Base-by-base conservation (phyloP, 2,888 invertebrate species). In the Exocentrus adspersus region DNA sequence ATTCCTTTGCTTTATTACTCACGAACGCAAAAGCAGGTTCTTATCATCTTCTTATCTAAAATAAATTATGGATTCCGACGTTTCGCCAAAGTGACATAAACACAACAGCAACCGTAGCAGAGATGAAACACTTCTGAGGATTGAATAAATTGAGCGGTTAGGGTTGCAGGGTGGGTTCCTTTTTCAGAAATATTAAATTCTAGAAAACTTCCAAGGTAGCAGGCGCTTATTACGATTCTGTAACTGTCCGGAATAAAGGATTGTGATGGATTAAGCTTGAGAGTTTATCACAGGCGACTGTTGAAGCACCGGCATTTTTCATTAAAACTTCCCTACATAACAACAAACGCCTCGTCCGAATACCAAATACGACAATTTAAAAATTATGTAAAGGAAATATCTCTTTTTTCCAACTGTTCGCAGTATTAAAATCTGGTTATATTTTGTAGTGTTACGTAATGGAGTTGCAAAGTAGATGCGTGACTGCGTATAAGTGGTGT, bases 401-500 rank as follows among this genome's bases (percentile, higher is more conserved):
- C n/a, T n/a, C n/a, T n/a, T n/a, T n/a, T n/a, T n/a, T n/a, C n/a
- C n/a, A n/a, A n/a, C n/a, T n/a, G n/a, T n/a, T 37, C n/a, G 0
- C 10, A 19, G 16, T 43, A 43, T 43, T 43, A 20, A 20, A 43
- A 43, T 43, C 14, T n/a, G n/a, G n/a, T n/a, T n/a, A n/a, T 37
- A 37, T 37, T 43, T 20, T 43, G 43, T 21, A 10, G n/a, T n/a
- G n/a, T n/a, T n/a, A 20, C 20, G 41, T 17, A 32, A 19, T 32
- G 12, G 41, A 41, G 19, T 48, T 45, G 30, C 4, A n/a, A 45
- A 54, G 19, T 9, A 21, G 12, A n/a, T 42, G 42, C 45, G 14
- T 45, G 30, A 9, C 45, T 43, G 28, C 19, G n/a, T n/a, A n/a
- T 56, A 56, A 52, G 20, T 32, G 52, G 52, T 20, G 12, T 52